Evolutionary conservation across 2,113 vertebrate species (phyloP).

Genomic region (Cyanistes caeruleus): DNA sequence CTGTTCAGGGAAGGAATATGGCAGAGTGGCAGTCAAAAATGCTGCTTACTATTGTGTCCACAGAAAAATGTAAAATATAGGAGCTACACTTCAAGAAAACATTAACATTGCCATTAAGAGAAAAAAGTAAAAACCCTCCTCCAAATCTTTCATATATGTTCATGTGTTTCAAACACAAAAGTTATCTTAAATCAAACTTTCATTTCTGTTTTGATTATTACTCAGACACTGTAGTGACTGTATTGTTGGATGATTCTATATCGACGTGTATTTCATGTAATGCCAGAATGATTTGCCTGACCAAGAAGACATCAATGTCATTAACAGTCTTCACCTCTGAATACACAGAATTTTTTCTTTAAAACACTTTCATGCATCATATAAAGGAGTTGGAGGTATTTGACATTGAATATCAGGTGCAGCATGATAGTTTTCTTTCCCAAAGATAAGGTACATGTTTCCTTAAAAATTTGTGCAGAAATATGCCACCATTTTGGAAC

Average conservation of each 20-base stretch:
- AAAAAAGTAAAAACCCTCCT: background rate
- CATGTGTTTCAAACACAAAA: background rate
- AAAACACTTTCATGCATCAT: background rate
- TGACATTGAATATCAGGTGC: background rate
- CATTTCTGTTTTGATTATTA: background rate
- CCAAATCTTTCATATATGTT: background rate
- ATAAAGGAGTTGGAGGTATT: background rate
- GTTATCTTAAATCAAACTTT: background rate
- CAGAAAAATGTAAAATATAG: background rate
- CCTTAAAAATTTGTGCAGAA: background rate
- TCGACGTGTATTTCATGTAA: background rate
- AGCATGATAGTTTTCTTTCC: background rate
- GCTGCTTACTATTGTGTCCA: background rate
- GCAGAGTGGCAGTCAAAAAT: background rate
- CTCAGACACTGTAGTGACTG: background rate
- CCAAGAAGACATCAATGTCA: background rate
- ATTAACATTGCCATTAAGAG: background rate
- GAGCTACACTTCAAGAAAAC: background rate
- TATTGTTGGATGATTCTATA: background rate
- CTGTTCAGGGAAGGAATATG: background rate
- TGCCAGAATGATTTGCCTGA: background rate
- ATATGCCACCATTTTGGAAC: background rate
- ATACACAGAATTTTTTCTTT: background rate
- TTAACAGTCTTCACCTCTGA: background rate
- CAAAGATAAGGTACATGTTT: background rate